Base-by-base conservation (phyloP, 2,113 vertebrate genomes). In the Piaya cayana region DNA sequence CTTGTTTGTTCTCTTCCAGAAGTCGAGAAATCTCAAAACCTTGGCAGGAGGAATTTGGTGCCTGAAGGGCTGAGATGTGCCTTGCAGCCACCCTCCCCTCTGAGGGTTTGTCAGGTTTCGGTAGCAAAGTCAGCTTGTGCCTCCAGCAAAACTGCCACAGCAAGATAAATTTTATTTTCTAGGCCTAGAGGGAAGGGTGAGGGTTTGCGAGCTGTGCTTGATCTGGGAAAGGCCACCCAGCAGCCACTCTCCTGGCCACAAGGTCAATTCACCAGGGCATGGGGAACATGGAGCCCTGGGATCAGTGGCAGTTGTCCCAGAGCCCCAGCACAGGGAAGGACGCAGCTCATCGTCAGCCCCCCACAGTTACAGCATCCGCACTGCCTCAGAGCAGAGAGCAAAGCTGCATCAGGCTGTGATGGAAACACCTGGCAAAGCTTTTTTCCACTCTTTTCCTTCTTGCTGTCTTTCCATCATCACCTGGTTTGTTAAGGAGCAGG, bases 321-420 rank as follows among this genome's bases (percentile, higher is more conserved):
- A 79, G 60, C 34, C 26, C 22, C 72, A 15, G 45, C 1, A 3
- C 15, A 60, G 29, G 37, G 18, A 81, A 74, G 27, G 69, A 81
- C 1, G 0, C 1, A 9, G 36, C 37, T 62, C 3, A 0, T 56
- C 45, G 13, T 55, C 93, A 81, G 39, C 8, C 36, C 30, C n/a
- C n/a, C 78, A 71, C 34, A 30, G 32, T n/a, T n/a, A n/a, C 6
- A 14, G 9, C 1, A 6, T 27, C 6, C 0, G 0, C 77, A 29
- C 68, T 86, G 87, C 70, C 60, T 45, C 1, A 1, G 69, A 63
- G 29, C 50, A 34, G 26, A 67, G 18, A 37, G 17, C 50, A 50
- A 59, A 8, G 42, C 43, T 91, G 34, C 42, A n/a, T 50, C 11
- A 45, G 64, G 21, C 60, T 69, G 21, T 4, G n/a, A 58, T 4